Base-by-base conservation (phyloP, 2,888 invertebrate species). In the Dermolepida albohirtum region DNA sequence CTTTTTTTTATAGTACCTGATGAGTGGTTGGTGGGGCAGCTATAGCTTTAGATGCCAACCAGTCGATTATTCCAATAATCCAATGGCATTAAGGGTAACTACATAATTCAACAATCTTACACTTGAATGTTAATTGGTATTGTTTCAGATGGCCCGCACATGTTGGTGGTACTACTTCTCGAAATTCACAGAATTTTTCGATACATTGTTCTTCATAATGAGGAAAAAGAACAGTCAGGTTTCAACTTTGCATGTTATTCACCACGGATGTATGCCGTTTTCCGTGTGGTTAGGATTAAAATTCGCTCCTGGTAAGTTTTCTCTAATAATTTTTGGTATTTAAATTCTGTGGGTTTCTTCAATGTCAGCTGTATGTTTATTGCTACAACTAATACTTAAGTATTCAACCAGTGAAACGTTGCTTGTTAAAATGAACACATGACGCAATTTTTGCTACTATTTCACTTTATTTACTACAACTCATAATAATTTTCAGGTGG, bases 81-180 rank as follows among this genome's bases (percentile, higher is more conserved):
- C 92, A 1, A 82, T 85, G 74, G 93, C 93, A 22, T 70, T 93
- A 77, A 86, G 92, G 83, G 92, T 92, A 85, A 87, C 87, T 80
- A n/a, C n/a, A 10, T 34, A 34, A 10, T 47, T 4, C 22, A 22
- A 22, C 1, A 22, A 2, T 22, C 4, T 22, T 2, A 22, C 22
- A 22, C 4, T 22, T 2, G 22, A 4, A 22, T 22, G 22, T 4
- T 22, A 4, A 22, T 22, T 22, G 22, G 22, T 70, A 49, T 57
- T 59, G 54, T 78, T 82, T 40, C 85, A 95, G 94, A 94, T 95
- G 86, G 93, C 92, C 2, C 80, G 82, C 40, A 94, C 92, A 39
- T 95, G 95, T 80, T 97, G 96, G 95, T 94, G 94, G 94, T 97
- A 96, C 79, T 96, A 93, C 82, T 89, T 97, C 78, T 95, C 96